phyloP scores from a whole-genome alignment of 2,888 invertebrate species.

The Drosophila quinaria region DNA sequence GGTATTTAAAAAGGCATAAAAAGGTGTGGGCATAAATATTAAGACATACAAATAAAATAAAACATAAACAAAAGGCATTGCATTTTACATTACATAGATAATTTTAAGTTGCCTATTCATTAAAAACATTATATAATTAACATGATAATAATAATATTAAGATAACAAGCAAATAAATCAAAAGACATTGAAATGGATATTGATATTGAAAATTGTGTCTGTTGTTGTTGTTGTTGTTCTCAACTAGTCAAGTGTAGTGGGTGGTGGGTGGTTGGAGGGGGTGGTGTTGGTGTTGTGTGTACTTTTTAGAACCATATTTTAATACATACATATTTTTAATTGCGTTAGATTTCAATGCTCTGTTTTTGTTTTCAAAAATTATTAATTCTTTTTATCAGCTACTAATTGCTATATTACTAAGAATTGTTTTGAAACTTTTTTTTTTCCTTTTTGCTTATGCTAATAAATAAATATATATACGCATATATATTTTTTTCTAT shows the following conservation, averaged over 20 bases:
- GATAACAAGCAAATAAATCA: constrained; percentile 17
- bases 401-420: constrained; percentile 68
- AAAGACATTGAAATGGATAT: constrained; percentile 11
- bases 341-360: constrained; percentile 43
- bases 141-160: constrained; percentile 22
- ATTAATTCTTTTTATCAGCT: constrained; percentile 51
- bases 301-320: constrained; percentile 41
- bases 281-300: constrained; percentile 23
- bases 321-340: constrained; percentile 26
- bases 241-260: constrained; percentile 7
- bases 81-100: constrained; percentile 20
- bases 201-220: background rate
- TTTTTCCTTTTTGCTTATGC: constrained; percentile 38
- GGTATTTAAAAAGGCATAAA: background rate
- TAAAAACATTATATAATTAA: constrained; percentile 26
- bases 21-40: constrained; percentile 9
- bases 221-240: constrained; percentile 4
- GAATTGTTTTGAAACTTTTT: constrained; percentile 58
- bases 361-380: constrained; percentile 23
- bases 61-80: constrained; percentile 11
- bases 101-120: constrained; percentile 18
- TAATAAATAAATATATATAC: constrained; percentile 31
- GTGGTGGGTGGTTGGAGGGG: constrained; percentile 5
- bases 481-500: constrained; percentile 22
- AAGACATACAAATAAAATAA: constrained; percentile 11